These are phyloP conservation scores for Pseudobourletiella spinata DNA, from an alignment of 1,140 invertebrate species.

Conservation along the genomic window DNA sequence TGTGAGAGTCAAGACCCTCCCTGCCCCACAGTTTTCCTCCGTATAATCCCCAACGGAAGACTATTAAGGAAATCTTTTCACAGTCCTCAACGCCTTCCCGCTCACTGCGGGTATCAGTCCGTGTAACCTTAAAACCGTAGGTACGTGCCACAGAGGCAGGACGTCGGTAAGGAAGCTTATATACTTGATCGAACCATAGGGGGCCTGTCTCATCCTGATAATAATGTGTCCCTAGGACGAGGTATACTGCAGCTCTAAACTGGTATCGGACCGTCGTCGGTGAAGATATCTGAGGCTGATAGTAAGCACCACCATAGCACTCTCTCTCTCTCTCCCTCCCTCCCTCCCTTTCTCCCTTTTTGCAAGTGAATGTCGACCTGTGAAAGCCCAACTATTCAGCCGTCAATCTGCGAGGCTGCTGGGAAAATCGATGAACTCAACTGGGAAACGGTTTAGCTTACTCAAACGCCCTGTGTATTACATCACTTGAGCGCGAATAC, in stretches of 20 bases:
- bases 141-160: too few relatives aligned
- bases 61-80: too few relatives aligned
- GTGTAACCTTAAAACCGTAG: too few relatives aligned
- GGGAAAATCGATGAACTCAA: slow-evolving; percentile 11
- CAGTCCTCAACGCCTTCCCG: too few relatives aligned
- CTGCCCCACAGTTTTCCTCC: background rate
- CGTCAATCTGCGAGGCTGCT: slow-evolving; percentile 6
- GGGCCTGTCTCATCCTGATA: background rate
- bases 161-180: too few relatives aligned
- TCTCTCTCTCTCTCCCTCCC: background rate
- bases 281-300: too few relatives aligned
- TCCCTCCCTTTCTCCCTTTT: background rate
- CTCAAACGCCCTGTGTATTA: slow-evolving; percentile 16
- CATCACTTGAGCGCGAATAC: slow-evolving; percentile 13
- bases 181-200: background rate
- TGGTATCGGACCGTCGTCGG: too few relatives aligned
- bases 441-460: slow-evolving; percentile 16
- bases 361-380: slow-evolving; percentile 3
- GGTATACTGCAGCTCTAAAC: too few relatives aligned
- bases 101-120: too few relatives aligned
- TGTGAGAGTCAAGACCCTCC: too few relatives aligned
- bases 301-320: background rate
- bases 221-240: background rate
- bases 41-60: too few relatives aligned
- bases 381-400: slow-evolving; percentile 6